Evolutionary conservation across 1,140 invertebrate species (phyloP).

Genomic region (Drosophila lacteicornis): DNA sequence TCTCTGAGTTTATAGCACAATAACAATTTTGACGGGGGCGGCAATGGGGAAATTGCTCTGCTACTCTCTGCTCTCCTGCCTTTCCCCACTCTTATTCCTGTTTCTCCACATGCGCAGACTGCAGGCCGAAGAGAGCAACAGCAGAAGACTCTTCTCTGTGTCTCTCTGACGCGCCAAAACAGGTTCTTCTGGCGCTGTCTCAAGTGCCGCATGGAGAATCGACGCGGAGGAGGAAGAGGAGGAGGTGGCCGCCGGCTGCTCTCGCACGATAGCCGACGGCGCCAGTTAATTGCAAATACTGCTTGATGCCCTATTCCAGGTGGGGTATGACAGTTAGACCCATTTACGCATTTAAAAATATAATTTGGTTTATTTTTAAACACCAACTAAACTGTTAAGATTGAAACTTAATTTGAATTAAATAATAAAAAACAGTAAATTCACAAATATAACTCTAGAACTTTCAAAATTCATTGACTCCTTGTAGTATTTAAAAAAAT

Average conservation of each 20-base stretch:
- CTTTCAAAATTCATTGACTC: neutral
- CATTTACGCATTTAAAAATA: neutral
- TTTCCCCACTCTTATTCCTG: slow-evolving; percentile 8
- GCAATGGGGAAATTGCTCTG: neutral
- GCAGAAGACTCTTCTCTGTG: slow-evolving; percentile 4
- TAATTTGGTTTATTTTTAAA: neutral
- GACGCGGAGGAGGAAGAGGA: neutral
- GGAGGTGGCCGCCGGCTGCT: slow-evolving; percentile 44
- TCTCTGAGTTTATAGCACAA: slow-evolving; percentile 7
- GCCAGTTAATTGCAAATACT: slow-evolving; percentile 83
- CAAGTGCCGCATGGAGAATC: slow-evolving; percentile 21
- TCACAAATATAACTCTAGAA: neutral
- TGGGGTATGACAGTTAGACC: neutral
- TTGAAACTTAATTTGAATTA: too few species aligned
- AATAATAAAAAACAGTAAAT: neutral
- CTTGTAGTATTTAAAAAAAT: neutral
- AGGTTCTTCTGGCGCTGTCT: slow-evolving; percentile 66
- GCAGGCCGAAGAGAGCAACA: slow-evolving; percentile 40
- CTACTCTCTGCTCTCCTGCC: neutral
- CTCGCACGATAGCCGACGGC: slow-evolving; percentile 76
- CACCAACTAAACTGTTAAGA: too few species aligned
- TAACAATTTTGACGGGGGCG: neutral
- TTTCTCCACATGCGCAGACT: slow-evolving; percentile 59
- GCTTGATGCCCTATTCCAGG: slow-evolving; percentile 47
- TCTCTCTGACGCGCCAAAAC: slow-evolving; percentile 73